These are phyloP conservation scores for Oscheius sp. DNA, from an alignment of 2,888 invertebrate genomes.

Conservation along the genomic window DNA sequence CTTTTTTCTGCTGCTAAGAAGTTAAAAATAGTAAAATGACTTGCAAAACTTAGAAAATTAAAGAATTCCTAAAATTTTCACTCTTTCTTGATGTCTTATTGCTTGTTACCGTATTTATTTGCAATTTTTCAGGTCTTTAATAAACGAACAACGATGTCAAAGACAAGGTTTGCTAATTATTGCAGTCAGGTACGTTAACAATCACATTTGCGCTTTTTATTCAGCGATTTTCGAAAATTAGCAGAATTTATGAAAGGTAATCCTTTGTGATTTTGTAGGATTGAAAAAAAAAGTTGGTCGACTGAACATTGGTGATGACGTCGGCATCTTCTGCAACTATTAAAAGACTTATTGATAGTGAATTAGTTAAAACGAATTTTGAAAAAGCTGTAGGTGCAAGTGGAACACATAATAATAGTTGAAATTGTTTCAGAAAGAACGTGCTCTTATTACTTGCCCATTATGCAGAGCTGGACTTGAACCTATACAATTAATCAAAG, in stretches of 20 bases:
- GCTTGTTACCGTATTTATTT: too few species aligned
- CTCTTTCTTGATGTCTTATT: too few species aligned
- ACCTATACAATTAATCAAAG: slow-evolving; percentile 45
- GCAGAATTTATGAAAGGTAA: background rate
- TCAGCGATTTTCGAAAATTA: too few species aligned
- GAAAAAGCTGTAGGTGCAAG: slow-evolving; percentile 44
- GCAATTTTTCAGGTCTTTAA: background rate
- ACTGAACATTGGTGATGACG: slow-evolving; percentile 39
- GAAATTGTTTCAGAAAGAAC: slow-evolving; percentile 18
- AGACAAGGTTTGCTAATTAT: too few species aligned
- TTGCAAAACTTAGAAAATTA: too few species aligned
- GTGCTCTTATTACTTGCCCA: slow-evolving; percentile 43
- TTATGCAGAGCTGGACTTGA: slow-evolving; percentile 46
- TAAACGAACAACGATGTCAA: too few species aligned
- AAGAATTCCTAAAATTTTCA: too few species aligned
- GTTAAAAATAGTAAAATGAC: too few species aligned
- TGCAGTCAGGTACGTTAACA: too few species aligned
- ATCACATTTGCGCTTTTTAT: too few species aligned
- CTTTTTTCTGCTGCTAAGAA: too few species aligned
- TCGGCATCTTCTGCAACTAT: slow-evolving; percentile 23
- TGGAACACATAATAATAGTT: background rate
- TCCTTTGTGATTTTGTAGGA: slow-evolving; percentile 4
- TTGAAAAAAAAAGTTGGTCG: slow-evolving; percentile 14
- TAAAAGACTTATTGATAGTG: slow-evolving; percentile 19
- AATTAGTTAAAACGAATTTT: slow-evolving; percentile 24